phyloP scores from a whole-genome alignment of 2,113 vertebrate species.

The Sus scrofa region DNA sequence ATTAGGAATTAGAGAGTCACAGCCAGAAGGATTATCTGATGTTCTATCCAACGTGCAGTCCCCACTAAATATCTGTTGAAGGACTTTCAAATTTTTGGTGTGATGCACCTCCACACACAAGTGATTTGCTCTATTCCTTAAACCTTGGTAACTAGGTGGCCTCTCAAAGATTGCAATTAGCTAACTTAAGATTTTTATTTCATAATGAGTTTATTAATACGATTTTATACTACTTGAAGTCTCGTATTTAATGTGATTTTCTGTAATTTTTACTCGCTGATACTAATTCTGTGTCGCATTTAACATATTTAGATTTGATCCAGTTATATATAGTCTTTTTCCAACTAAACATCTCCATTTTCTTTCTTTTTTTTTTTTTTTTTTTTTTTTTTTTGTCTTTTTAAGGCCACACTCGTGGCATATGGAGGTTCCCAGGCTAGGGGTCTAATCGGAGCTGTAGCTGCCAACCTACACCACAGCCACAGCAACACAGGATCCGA shows the following conservation, averaged over 20 bases:
- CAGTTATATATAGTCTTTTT: background rate
- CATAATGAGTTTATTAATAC: background rate
- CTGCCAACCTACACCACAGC: too few species aligned
- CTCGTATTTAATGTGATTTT: background rate
- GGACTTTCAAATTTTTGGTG: background rate
- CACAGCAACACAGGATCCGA: too few species aligned
- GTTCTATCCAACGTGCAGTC: background rate
- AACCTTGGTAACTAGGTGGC: background rate
- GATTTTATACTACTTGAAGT: background rate
- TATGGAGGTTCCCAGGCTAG: too few species aligned
- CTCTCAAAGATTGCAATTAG: background rate
- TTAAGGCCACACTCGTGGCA: too few species aligned
- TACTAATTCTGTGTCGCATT: constrained; percentile 25
- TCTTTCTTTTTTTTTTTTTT: background rate
- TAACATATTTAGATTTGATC: too few species aligned
- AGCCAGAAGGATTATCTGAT: background rate
- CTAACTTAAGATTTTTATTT: background rate
- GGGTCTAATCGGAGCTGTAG: too few species aligned
- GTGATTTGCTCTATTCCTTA: background rate
- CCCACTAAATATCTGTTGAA: background rate
- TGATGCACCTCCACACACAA: background rate
- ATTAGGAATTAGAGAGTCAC: background rate
- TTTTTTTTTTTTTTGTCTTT: too few species aligned
- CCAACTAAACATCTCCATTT: background rate
- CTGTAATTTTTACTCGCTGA: background rate